A percentile compares a stretch with the other conserved stretches of the same genome.
phyloP scores from a whole-genome alignment of 1,140 invertebrate genomes.

The Ceratosolen solmsi region DNA sequence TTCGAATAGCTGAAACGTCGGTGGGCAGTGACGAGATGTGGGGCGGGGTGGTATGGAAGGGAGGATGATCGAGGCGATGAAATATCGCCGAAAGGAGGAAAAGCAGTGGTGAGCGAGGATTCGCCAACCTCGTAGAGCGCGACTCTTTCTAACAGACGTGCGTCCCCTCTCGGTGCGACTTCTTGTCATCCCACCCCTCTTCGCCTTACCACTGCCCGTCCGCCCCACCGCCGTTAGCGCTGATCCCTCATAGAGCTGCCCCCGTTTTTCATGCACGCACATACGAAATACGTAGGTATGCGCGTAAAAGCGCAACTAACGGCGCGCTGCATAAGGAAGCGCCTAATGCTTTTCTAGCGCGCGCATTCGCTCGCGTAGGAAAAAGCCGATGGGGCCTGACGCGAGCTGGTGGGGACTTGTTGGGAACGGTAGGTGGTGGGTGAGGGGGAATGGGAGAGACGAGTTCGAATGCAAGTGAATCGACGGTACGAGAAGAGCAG shows the following conservation, averaged over 20 bases:
- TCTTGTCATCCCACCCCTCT: slow-evolving; percentile 51
- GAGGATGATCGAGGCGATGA: not conserved
- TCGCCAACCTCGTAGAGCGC: not conserved
- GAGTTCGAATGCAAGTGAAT: slow-evolving; percentile 48
- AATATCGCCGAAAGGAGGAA: slow-evolving; percentile 1
- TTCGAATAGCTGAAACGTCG: not conserved
- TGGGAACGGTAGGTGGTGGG: not conserved
- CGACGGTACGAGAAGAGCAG: not conserved
- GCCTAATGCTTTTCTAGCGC: slow-evolving; percentile 49
- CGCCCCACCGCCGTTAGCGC: not conserved
- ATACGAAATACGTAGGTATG: not conserved
- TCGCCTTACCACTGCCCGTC: not conserved
- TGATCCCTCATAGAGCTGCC: slow-evolving; percentile 51
- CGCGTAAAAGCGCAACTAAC: slow-evolving; percentile 17
- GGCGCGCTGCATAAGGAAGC: slow-evolving; percentile 31
- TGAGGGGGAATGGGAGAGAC: not conserved
- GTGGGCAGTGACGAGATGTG: not conserved
- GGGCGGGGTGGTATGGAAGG: not conserved
- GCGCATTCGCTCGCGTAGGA: slow-evolving; percentile 15
- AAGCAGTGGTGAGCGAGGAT: not conserved
- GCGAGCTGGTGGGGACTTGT: not conserved
- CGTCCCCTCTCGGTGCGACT: slow-evolving; percentile 14
- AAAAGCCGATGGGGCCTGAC: not conserved
- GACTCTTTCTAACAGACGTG: not conserved
- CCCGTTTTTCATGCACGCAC: slow-evolving; percentile 44